Evolutionary conservation across 2,113 vertebrate genomes (phyloP).

Genomic region (Chaetodon auriga): DNA sequence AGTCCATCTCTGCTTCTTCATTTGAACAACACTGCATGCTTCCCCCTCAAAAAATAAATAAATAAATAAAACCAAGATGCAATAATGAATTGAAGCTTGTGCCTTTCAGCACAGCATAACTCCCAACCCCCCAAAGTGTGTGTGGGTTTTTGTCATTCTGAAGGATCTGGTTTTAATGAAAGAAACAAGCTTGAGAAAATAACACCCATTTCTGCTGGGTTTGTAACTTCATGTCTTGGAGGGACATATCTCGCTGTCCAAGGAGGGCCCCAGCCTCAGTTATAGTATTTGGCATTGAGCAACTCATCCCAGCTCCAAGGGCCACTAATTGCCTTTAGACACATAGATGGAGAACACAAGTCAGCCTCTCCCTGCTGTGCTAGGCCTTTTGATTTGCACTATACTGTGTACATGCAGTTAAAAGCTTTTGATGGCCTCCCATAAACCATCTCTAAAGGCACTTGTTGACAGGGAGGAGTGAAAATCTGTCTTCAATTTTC

Average conservation of each 20-base stretch:
- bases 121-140: conserved; percentile 38
- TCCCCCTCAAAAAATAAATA: conserved; percentile 61
- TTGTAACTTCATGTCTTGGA: conserved; percentile 66
- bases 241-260: conserved; percentile 60
- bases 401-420: conserved; percentile 75
- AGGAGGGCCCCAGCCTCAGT: conserved; percentile 38
- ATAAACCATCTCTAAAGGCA: conserved; percentile 73
- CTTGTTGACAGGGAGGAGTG: conserved; percentile 77
- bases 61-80: conserved; percentile 61
- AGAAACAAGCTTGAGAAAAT: conserved; percentile 73
- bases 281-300: conserved; percentile 50
- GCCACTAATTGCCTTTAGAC: conserved; percentile 81
- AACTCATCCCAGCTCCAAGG: conserved; percentile 53
- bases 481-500: conserved; percentile 65
- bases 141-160: conserved; percentile 70
- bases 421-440: conserved; percentile 75
- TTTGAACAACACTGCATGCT: conserved; percentile 54
- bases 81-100: conserved; percentile 74
- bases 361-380: conserved; percentile 66
- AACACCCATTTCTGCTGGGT: conserved; percentile 63
- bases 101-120: conserved; percentile 59
- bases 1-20: conserved; percentile 59
- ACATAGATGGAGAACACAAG: conserved; percentile 72
- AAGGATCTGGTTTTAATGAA: conserved; percentile 77
- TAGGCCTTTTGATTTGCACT: conserved; percentile 74